Conservation (phyloP, 2,888 invertebrate species). For the Lasioglossum vierecki region DNA sequence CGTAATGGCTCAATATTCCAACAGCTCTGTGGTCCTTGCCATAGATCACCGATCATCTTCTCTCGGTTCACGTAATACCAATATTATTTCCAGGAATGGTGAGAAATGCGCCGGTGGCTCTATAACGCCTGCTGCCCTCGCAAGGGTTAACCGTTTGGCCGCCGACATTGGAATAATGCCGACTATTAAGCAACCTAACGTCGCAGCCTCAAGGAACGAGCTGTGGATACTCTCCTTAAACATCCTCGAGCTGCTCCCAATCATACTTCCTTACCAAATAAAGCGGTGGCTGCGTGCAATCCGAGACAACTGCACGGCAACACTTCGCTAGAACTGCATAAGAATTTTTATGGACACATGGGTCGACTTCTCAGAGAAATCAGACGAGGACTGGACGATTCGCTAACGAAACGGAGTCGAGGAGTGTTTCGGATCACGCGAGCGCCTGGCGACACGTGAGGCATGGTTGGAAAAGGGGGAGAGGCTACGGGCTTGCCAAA, state of each 20-base stretch:
- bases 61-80: constrained; percentile 57
- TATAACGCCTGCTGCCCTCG: constrained; percentile 59
- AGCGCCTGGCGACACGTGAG: no score
- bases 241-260: background rate
- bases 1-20: constrained; percentile 69
- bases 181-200: constrained; percentile 70
- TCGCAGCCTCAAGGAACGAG: constrained; percentile 59
- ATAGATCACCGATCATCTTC: constrained; percentile 63
- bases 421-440: background rate
- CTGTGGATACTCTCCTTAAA: background rate
- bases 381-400: background rate
- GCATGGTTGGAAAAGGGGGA: no score
- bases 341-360: background rate
- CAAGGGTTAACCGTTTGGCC: constrained; percentile 66
- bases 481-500: no score
- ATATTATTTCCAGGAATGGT: constrained; percentile 70
- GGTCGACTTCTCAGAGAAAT: background rate
- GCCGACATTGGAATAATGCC: constrained; percentile 68
- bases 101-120: constrained; percentile 67
- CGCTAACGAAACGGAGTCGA: background rate
- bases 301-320: background rate
- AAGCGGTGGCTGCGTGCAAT: background rate
- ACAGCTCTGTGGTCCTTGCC: constrained; percentile 29
- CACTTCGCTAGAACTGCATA: background rate
- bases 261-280: background rate